Conservation (phyloP, 2,888 invertebrate genomes). For the Hyposoter dolosus region DNA sequence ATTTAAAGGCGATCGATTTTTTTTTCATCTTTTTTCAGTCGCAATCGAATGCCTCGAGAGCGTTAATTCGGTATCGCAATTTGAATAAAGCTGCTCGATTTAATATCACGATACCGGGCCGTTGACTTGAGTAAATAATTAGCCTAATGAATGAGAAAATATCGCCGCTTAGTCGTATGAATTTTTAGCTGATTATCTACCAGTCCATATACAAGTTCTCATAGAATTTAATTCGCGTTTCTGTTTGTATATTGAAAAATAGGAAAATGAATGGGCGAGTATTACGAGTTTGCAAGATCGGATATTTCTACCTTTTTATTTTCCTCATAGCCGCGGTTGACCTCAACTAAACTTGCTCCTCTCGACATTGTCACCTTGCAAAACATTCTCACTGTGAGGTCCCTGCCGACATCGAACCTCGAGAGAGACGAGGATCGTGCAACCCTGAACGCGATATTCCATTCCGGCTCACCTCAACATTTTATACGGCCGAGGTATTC, state of each 20-base stretch:
- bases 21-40: background rate
- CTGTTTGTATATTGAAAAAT: background rate
- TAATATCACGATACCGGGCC: constrained; percentile 5
- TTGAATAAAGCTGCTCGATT: constrained; percentile 42
- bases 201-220: background rate
- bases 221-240: background rate
- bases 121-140: constrained; percentile 16
- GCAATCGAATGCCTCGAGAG: background rate
- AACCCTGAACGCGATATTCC: constrained; percentile 79
- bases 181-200: background rate
- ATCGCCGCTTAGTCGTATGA: background rate
- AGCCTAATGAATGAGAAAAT: background rate
- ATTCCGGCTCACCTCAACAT: constrained; percentile 79
- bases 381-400: constrained; percentile 18
- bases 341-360: constrained; percentile 58
- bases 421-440: constrained; percentile 54
- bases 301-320: constrained; percentile 25
- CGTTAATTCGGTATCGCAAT: constrained; percentile 30
- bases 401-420: constrained; percentile 38
- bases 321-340: constrained; percentile 32
- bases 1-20: background rate
- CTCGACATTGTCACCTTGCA: constrained; percentile 24
- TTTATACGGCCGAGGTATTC: constrained; percentile 74
- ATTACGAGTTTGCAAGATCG: background rate
- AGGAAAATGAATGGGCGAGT: background rate